Conservation (phyloP, 1,140 invertebrate genomes). For the Nasonia longicornis region DNA sequence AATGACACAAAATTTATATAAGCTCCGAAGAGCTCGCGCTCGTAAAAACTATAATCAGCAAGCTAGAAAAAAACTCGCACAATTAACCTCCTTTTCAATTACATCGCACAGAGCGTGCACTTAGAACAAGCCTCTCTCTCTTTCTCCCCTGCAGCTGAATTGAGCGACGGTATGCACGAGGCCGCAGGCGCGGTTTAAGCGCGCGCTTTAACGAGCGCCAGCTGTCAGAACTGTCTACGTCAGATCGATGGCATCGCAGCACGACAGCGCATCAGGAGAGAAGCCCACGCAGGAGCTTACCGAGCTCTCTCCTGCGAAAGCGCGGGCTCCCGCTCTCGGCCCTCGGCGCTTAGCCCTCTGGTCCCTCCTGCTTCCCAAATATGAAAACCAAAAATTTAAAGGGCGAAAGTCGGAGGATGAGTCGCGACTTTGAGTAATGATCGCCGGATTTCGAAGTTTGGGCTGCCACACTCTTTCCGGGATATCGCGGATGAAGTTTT, state of each 20-base stretch:
- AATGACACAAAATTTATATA: no score
- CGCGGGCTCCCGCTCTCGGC: not conserved
- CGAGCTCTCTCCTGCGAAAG: not conserved
- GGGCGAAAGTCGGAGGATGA: conserved; percentile 1
- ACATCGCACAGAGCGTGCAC: no score
- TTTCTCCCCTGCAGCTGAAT: no score
- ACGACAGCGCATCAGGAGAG: conserved; percentile 55
- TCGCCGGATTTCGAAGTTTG: not conserved
- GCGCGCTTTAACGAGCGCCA: not conserved
- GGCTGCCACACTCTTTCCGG: not conserved
- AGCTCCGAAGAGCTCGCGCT: no score
- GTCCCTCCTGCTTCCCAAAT: conserved; percentile 40
- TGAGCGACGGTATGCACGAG: no score
- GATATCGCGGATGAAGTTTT: no score
- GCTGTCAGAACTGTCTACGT: conserved; percentile 52
- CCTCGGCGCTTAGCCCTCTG: not conserved
- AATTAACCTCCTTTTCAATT: no score
- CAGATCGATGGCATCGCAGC: conserved; percentile 65
- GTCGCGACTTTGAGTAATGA: not conserved
- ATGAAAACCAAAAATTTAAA: conserved; percentile 40
- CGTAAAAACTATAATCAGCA: no score
- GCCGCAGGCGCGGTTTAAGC: not conserved
- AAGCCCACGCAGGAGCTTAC: conserved; percentile 49
- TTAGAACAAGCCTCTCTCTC: no score
- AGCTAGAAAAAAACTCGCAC: no score